A percentile compares a stretch with the other conserved stretches of the same genome.
These are phyloP conservation scores for Cygnus olor DNA, from an alignment of 2,797 vertebrate genomes.

Conservation along the genomic window DNA sequence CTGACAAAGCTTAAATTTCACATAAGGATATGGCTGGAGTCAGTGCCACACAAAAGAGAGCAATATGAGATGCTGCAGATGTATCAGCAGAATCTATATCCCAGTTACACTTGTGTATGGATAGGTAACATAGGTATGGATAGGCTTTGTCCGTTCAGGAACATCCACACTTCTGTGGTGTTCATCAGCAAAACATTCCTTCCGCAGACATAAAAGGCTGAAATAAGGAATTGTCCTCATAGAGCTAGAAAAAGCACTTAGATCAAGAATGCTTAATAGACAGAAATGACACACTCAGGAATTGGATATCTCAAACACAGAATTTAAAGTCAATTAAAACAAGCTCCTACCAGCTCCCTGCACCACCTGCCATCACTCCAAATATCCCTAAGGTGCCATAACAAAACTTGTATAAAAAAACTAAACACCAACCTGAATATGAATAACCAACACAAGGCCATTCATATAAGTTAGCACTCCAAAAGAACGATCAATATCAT, in stretches of 20 bases:
- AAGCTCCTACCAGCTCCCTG: background rate
- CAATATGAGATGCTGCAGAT: rapidly evolving
- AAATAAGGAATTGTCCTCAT: background rate
- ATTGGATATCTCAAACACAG: background rate
- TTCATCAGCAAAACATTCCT: background rate
- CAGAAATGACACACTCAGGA: background rate
- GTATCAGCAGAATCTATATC: background rate
- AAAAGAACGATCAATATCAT: conserved; percentile 17
- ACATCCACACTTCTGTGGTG: background rate
- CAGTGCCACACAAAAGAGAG: background rate
- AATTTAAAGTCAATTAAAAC: conserved; percentile 23
- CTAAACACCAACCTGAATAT: background rate
- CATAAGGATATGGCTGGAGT: background rate
- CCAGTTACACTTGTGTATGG: background rate
- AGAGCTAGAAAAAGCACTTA: background rate
- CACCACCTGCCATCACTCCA: background rate
- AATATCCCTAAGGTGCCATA: background rate
- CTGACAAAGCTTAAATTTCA: background rate
- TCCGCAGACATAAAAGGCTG: background rate
- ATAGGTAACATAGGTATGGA: background rate
- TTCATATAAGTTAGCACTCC: background rate
- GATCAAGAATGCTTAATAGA: background rate
- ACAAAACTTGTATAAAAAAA: background rate
- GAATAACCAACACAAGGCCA: background rate
- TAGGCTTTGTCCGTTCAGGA: background rate